Percentiles rank a stretch among this genome's conserved stretches.
Evolutionary conservation across 2,888 invertebrate species (phyloP).

Genomic region (Nephrotoma flavescens): DNA sequence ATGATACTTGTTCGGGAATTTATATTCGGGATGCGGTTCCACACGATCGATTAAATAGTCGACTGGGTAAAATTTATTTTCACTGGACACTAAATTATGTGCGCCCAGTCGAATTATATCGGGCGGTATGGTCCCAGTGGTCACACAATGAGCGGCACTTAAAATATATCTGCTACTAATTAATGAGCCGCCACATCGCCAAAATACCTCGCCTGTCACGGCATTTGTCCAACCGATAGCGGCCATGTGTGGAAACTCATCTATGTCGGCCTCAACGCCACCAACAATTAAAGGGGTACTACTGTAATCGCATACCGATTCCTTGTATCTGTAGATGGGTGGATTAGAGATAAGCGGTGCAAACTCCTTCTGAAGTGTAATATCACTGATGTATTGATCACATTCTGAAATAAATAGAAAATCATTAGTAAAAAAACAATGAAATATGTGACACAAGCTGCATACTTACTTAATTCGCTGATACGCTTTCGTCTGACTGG

Average conservation of each 20-base stretch:
- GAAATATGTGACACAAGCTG: too few relatives aligned
- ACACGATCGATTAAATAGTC: constrained; percentile 27
- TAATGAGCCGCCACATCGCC: constrained; percentile 31
- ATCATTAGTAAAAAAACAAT: not conserved
- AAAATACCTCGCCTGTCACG: constrained; percentile 18
- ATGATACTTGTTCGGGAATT: constrained; percentile 30
- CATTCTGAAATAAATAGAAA: not conserved
- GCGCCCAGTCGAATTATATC: constrained; percentile 35
- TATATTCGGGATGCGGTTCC: constrained; percentile 31
- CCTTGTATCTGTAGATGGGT: not conserved
- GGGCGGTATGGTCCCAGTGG: constrained; percentile 22
- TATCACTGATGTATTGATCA: not conserved
- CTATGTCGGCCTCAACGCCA: not conserved
- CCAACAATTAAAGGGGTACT: not conserved
- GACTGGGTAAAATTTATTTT: constrained; percentile 26
- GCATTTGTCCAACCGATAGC: constrained; percentile 27
- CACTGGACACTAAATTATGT: constrained; percentile 28
- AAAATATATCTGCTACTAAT: constrained; percentile 37
- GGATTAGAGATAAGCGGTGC: not conserved
- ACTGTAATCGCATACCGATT: not conserved
- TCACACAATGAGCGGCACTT: constrained; percentile 40
- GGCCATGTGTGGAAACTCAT: constrained; percentile 13
- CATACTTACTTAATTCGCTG: not conserved
- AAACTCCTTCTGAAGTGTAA: not conserved
- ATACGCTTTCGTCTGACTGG: not conserved